Percentiles rank a stretch among this genome's conserved stretches.
Conservation (phyloP, 2,888 invertebrate genomes). For the Stegana nigrithorax region DNA sequence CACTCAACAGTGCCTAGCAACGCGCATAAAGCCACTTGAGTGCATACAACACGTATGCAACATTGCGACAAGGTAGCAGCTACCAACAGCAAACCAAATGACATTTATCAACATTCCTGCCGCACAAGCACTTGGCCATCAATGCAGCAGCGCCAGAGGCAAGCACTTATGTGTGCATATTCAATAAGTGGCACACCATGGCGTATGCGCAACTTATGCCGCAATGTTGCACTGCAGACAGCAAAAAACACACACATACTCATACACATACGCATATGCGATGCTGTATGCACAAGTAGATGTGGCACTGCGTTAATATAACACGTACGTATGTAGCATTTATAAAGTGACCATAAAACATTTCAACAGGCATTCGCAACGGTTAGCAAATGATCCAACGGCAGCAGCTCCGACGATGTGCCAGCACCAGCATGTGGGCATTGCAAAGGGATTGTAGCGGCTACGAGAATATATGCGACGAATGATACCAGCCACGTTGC, state of each 20-base stretch:
- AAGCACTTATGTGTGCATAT: neutral
- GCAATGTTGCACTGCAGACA: conserved; percentile 34
- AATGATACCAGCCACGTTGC: neutral
- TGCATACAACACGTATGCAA: too few species aligned
- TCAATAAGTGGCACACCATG: conserved; percentile 30
- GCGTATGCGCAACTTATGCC: conserved; percentile 47
- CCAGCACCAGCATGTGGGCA: neutral
- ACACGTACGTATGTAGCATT: conserved; percentile 38
- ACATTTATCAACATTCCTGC: conserved; percentile 35
- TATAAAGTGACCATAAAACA: conserved; percentile 49
- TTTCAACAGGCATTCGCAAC: conserved; percentile 29
- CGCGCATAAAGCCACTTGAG: too few species aligned
- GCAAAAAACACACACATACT: neutral
- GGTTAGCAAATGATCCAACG: conserved; percentile 13
- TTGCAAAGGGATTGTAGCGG: conserved; percentile 1
- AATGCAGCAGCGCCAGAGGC: neutral
- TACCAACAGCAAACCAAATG: conserved; percentile 22
- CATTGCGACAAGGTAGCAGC: too few species aligned
- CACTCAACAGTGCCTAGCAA: too few species aligned
- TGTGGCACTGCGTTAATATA: conserved; percentile 27
- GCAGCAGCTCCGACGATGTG: neutral
- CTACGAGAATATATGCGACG: too few species aligned
- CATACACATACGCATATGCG: neutral
- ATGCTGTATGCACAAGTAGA: neutral
- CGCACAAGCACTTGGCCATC: neutral